A percentile compares a stretch with the other conserved stretches of the same genome.
phyloP scores from a whole-genome alignment of 1,140 invertebrate genomes.

The Psix sp. region DNA sequence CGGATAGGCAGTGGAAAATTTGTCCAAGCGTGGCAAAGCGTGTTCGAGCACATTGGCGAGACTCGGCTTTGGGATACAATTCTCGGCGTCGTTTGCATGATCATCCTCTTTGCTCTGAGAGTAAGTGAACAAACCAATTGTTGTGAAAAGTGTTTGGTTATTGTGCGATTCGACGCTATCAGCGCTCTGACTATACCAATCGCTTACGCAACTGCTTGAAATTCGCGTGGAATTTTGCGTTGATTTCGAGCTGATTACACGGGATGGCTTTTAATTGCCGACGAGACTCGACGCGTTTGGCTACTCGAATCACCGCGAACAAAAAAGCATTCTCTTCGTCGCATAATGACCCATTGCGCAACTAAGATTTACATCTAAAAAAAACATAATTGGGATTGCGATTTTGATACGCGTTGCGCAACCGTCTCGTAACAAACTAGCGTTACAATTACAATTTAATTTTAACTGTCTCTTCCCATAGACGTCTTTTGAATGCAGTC shows the following conservation, averaged over 20 bases:
- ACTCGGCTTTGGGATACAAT: conserved; percentile 82
- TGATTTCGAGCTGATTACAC: no score
- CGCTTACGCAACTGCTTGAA: no score
- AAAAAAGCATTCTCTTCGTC: conserved; percentile 13
- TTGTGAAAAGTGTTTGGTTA: no score
- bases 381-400: conserved; percentile 14
- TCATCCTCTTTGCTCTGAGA: conserved; percentile 82
- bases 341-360: conserved; percentile 29
- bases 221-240: no score
- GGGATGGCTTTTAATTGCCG: no score
- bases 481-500: neutral
- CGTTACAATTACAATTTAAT: conserved; percentile 4
- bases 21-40: conserved; percentile 79
- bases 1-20: conserved; percentile 82
- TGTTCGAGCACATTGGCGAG: conserved; percentile 83
- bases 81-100: conserved; percentile 82
- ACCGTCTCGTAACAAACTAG: neutral
- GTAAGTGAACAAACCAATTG: conserved; percentile 79
- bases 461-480: no score
- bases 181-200: no score
- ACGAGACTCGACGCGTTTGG: no score
- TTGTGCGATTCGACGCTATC: no score
- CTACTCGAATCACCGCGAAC: no score
- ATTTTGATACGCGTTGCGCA: conserved; percentile 23
- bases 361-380: conserved; percentile 19